A percentile compares a stretch with the other conserved stretches of the same genome.
phyloP scores from a whole-genome alignment of 2,113 vertebrate species.

The Limnothrissa miodon region DNA sequence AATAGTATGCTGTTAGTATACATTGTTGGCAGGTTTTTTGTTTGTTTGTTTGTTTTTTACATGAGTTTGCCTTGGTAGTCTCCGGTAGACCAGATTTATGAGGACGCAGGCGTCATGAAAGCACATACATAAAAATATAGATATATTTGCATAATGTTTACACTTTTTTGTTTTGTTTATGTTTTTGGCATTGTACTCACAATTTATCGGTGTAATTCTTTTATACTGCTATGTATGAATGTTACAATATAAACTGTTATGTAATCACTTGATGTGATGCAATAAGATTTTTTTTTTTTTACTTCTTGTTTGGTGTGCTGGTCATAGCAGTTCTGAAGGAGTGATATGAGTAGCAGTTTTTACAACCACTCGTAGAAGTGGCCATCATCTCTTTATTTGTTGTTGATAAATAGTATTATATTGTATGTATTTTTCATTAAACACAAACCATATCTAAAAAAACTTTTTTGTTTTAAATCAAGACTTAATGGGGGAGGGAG shows the following conservation, averaged over 20 bases:
- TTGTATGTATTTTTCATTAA: conserved; percentile 19
- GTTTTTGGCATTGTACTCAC: not conserved
- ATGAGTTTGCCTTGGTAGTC: conserved; percentile 10
- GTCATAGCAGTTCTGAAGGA: conserved; percentile 9
- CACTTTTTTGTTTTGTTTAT: conserved; percentile 16
- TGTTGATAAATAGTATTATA: conserved; percentile 19
- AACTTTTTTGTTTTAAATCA: not conserved
- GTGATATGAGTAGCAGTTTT: not conserved
- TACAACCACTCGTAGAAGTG: not conserved
- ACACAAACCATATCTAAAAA: conserved; percentile 5
- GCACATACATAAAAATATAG: conserved; percentile 5
- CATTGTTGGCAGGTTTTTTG: not conserved
- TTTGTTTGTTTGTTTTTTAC: not conserved
- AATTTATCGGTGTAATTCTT: conserved; percentile 8
- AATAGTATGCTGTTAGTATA: not conserved
- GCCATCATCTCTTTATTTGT: conserved; percentile 17
- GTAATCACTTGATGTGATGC: conserved; percentile 20
- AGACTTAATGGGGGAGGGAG: no score
- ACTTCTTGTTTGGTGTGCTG: conserved; percentile 10
- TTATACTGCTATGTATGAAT: conserved; percentile 18
- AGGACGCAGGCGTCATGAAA: conserved; percentile 10
- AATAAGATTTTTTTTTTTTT: conserved; percentile 8
- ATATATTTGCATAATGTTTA: conserved; percentile 15
- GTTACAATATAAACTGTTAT: conserved; percentile 20
- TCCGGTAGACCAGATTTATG: conserved; percentile 9